phyloP scores from a whole-genome alignment of 2,113 vertebrate species.

The Antidorcas marsupialis region DNA sequence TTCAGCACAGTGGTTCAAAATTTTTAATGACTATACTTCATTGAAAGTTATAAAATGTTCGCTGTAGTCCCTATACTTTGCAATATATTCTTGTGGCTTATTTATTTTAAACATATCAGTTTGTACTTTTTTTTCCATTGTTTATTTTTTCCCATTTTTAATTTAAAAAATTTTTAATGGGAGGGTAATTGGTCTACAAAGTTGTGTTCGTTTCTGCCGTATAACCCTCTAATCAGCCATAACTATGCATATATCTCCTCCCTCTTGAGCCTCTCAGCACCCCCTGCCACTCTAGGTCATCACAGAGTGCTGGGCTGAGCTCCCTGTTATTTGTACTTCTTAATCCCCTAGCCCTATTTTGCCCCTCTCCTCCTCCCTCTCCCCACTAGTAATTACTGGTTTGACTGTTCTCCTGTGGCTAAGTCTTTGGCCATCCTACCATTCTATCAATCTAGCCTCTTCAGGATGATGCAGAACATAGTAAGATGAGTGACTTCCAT shows the following conservation, averaged over 20 bases:
- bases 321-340: not conserved
- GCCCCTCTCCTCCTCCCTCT: not conserved
- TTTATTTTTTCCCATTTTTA: not conserved
- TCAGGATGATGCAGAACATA: not conserved
- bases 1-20: not conserved
- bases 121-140: not conserved
- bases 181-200: not conserved
- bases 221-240: not conserved
- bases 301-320: not conserved
- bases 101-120: not conserved
- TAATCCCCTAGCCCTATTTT: not conserved
- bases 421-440: not conserved
- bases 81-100: not conserved
- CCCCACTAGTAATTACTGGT: not conserved
- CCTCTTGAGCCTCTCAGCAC: not conserved
- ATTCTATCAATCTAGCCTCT: not conserved
- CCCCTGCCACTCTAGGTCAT: not conserved
- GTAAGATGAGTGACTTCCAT: not conserved
- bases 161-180: not conserved
- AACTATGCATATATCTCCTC: not conserved
- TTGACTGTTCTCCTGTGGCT: not conserved
- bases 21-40: not conserved
- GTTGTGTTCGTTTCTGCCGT: rapidly evolving
- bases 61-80: not conserved
- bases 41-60: not conserved